A percentile compares a stretch with the other conserved stretches of the same genome.
phyloP scores from a whole-genome alignment of 2,113 vertebrate species.

The Planiliza haematocheilus region DNA sequence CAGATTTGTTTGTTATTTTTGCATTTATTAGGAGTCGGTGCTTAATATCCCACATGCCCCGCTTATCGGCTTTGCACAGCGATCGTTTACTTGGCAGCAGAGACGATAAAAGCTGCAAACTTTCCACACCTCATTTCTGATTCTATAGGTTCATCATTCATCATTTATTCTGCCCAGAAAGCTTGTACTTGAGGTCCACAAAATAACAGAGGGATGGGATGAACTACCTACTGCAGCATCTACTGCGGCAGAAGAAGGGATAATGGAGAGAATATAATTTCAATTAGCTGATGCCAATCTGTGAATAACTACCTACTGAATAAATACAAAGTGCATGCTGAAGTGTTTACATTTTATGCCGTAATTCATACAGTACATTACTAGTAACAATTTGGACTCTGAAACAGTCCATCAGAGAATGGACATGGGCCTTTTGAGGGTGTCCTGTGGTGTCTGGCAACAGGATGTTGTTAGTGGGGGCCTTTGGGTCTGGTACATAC shows the following conservation, averaged over 20 bases:
- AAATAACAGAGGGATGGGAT: constrained; percentile 17
- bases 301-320: too few species aligned
- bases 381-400: too few species aligned
- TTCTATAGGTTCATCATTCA: constrained; percentile 40
- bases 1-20: constrained; percentile 22
- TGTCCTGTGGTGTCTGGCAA: too few species aligned
- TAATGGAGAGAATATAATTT: neutral
- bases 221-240: neutral
- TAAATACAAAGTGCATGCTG: neutral
- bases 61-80: constrained; percentile 28
- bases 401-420: too few species aligned
- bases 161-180: constrained; percentile 38
- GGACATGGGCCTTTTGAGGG: too few species aligned
- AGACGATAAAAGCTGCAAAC: constrained; percentile 34
- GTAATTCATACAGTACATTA: too few species aligned
- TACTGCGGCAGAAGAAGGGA: too few species aligned
- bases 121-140: constrained; percentile 22
- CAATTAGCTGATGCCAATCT: constrained; percentile 20
- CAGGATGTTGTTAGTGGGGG: too few species aligned
- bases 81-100: constrained; percentile 21
- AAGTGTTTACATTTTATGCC: too few species aligned
- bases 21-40: constrained; percentile 1
- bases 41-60: constrained; percentile 6
- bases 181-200: constrained; percentile 19
- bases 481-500: too few species aligned